Percentiles rank a stretch among this genome's conserved stretches.
Evolutionary conservation across 2,888 invertebrate genomes (phyloP).

Genomic region (Tenthredo distinguenda): DNA sequence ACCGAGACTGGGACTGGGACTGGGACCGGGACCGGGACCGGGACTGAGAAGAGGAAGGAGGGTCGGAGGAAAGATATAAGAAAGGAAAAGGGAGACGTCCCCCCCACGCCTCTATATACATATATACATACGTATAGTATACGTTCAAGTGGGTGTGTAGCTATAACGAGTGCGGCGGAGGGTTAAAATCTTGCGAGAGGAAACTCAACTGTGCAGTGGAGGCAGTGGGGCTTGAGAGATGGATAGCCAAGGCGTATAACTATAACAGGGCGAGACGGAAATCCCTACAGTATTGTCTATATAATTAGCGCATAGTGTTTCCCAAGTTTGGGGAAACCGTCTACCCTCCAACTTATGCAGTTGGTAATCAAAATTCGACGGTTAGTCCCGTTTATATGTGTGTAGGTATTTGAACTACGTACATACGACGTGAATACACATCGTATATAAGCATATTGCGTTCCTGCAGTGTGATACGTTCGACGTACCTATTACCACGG

Average conservation of each 20-base stretch:
- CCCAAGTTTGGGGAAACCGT: conserved; percentile 16
- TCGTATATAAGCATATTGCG: not conserved
- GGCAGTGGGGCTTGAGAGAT: not conserved
- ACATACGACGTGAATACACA: not conserved
- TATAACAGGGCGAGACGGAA: not conserved
- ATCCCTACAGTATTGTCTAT: conserved; percentile 34
- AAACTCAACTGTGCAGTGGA: conserved; percentile 1
- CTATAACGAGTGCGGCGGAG: conserved; percentile 33
- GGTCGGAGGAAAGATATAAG: not conserved
- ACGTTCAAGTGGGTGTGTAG: not conserved
- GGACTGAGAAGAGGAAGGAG: not conserved
- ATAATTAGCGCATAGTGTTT: conserved; percentile 36
- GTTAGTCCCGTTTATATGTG: not conserved
- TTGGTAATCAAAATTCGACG: conserved; percentile 35
- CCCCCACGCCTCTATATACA: not conserved
- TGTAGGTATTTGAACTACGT: not conserved
- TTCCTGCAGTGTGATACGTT: not conserved
- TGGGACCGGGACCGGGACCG: no score
- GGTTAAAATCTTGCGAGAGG: not conserved
- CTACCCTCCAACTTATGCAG: not conserved
- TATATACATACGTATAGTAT: not conserved
- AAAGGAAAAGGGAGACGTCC: not conserved
- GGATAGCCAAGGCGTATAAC: not conserved
- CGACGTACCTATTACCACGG: not conserved
- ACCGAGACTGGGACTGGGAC: not conserved